A percentile compares a stretch with the other conserved stretches of the same genome.
phyloP scores from a whole-genome alignment of 2,113 vertebrate genomes.

The Actenoides lindsayi region DNA sequence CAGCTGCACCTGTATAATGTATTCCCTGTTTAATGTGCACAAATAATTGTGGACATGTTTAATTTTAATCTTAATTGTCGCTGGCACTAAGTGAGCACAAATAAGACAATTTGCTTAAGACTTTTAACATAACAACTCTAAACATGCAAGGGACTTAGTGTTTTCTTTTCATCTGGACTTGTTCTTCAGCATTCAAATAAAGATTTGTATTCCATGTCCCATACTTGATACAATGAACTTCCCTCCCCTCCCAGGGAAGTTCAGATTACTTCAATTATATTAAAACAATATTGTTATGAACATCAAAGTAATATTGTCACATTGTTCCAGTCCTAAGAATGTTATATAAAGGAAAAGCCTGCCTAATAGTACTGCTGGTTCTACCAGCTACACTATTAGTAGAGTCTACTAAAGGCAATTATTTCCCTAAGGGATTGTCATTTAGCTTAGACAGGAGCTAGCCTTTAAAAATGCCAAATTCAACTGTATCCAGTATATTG shows the following conservation, averaged over 20 bases:
- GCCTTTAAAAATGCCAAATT: neutral
- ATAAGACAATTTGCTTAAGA: neutral
- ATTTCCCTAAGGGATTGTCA: neutral
- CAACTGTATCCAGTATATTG: neutral
- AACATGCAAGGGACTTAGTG: neutral
- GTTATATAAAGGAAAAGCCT: neutral
- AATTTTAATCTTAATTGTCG: neutral
- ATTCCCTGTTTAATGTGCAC: neutral
- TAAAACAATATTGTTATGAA: neutral
- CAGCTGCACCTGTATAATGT: neutral
- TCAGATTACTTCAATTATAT: neutral
- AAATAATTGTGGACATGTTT: neutral
- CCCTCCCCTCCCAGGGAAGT: fast-evolving
- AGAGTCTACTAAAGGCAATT: neutral
- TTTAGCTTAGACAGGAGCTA: neutral
- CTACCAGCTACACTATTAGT: neutral
- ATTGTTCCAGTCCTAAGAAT: neutral
- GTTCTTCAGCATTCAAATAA: neutral
- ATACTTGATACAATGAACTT: neutral
- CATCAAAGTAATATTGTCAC: neutral
- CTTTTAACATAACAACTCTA: neutral
- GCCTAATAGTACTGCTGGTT: neutral
- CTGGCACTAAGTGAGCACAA: neutral
- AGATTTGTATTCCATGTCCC: neutral
- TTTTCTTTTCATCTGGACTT: neutral